phyloP scores from a whole-genome alignment of 2,797 vertebrate genomes.

The Avahi laniger region DNA sequence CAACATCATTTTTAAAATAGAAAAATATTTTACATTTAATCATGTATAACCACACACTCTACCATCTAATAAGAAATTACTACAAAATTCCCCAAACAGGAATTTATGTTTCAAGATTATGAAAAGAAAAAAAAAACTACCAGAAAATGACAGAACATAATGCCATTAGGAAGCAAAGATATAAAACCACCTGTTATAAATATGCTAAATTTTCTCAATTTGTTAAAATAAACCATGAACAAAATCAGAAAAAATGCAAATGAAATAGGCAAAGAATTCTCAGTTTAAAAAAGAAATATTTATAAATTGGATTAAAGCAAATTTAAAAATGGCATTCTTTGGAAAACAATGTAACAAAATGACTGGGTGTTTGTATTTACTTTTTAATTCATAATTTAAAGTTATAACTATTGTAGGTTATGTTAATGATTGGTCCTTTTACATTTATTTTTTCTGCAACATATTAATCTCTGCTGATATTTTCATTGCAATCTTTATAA shows the following conservation, averaged over 20 bases:
- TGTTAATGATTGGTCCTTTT: not conserved
- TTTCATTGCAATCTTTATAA: not conserved
- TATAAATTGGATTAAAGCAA: not conserved
- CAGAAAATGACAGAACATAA: not conserved
- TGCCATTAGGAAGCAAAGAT: not conserved
- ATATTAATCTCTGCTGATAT: not conserved
- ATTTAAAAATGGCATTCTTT: not conserved
- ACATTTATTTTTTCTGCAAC: not conserved
- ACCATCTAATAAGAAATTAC: not conserved
- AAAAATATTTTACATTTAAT: not conserved
- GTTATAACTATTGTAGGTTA: not conserved
- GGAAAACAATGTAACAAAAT: not conserved
- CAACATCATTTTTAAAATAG: not conserved
- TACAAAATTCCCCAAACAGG: not conserved
- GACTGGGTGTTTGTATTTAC: not conserved
- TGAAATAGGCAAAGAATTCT: not conserved
- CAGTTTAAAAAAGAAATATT: not conserved
- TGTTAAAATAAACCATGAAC: not conserved
- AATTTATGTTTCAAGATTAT: not conserved
- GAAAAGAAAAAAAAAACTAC: not conserved
- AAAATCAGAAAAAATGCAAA: not conserved
- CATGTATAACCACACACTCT: not conserved
- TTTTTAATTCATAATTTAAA: not conserved
- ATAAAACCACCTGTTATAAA: not conserved
- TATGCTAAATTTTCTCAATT: not conserved